Evolutionary conservation across 2,113 vertebrate species (phyloP), one percentile per base, ranked within the genome.

Genomic region (Neolamprologus variostigma): DNA sequence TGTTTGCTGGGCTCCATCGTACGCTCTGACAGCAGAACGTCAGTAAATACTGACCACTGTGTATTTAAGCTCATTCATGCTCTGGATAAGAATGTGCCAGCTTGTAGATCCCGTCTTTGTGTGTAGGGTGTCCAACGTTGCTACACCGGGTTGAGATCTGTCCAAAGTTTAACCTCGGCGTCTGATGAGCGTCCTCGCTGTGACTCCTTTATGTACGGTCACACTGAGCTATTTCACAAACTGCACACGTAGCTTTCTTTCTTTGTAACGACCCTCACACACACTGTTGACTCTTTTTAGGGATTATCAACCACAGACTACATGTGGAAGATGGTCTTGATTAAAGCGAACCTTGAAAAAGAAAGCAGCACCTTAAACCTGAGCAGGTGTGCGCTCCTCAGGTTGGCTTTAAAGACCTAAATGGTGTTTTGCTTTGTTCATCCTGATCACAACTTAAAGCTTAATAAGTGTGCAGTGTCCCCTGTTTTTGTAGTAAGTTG

Each of bases 101-200:
- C 71, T 47, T 3, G 14, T 76, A 76, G 14, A 47, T 47, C 40
- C 68, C 0, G 3, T 76, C 16, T 76, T 28, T 0, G 4, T 0
- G 1, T 76, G 40, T 47, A 17, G 40, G 21, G 26, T 17, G 40
- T 76, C 40, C 40, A 28, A 17, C 16, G 9, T 47, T 28, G 21
- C 21, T 45, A 1, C 23, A 31, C 57, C 0, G 26, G 57, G 14
- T 61, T 61, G 57, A 17, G 68, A 10, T 47, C 13, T 28, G 68
- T 47, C 68, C 66, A 9, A 28, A 76, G 40, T 23, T 17, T 73
- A 45, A 73, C 12, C n/a, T 26, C 5, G 5, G n/a, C 3, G 66
- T 42, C 37, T 16, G 37, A 0, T 13, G 33, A 71, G 66, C 66
- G 6, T 71, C 37, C 37, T 71, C 13, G 9, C 37, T 71, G 37